A percentile compares a stretch with the other conserved stretches of the same genome.
phyloP scores from a whole-genome alignment of 2,113 vertebrate species.

The Glaucidium brasilianum region DNA sequence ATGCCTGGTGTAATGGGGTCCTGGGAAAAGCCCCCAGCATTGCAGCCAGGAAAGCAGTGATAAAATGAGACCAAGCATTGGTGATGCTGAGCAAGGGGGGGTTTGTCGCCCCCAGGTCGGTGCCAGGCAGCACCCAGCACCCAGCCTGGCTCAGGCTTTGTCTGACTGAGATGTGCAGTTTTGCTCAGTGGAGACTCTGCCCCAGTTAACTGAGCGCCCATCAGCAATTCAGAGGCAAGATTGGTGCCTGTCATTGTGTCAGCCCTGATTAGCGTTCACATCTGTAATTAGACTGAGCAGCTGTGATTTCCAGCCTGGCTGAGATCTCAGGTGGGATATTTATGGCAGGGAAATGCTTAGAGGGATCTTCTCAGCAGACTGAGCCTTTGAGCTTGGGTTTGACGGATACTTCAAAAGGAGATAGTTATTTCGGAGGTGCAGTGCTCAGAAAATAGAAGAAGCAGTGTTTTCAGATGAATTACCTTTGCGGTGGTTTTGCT shows the following conservation, averaged over 20 bases:
- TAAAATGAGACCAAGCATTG: background rate
- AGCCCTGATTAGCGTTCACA: background rate
- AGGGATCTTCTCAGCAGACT: background rate
- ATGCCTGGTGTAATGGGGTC: fast-evolving
- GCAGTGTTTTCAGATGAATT: background rate
- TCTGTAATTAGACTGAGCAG: slow-evolving; percentile 52
- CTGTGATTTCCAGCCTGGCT: slow-evolving; percentile 43
- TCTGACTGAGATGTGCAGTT: background rate
- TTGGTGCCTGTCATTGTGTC: background rate
- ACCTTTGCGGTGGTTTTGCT: background rate
- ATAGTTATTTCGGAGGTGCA: background rate
- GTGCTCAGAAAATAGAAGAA: slow-evolving; percentile 1
- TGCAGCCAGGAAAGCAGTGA: fast-evolving
- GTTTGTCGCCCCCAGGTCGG: background rate
- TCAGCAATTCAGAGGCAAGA: background rate
- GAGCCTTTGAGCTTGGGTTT: slow-evolving; percentile 14
- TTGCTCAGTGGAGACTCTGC: background rate
- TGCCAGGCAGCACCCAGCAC: background rate
- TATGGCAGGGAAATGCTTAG: slow-evolving; percentile 12
- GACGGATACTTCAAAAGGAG: slow-evolving; percentile 13
- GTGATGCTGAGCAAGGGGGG: background rate
- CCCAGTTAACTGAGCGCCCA: background rate
- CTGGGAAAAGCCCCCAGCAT: background rate
- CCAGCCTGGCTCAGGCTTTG: background rate
- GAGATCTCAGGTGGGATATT: slow-evolving; percentile 34